These are phyloP conservation scores for Panthera leo DNA, from an alignment of 2,113 vertebrate genomes.

Conservation along the genomic window DNA sequence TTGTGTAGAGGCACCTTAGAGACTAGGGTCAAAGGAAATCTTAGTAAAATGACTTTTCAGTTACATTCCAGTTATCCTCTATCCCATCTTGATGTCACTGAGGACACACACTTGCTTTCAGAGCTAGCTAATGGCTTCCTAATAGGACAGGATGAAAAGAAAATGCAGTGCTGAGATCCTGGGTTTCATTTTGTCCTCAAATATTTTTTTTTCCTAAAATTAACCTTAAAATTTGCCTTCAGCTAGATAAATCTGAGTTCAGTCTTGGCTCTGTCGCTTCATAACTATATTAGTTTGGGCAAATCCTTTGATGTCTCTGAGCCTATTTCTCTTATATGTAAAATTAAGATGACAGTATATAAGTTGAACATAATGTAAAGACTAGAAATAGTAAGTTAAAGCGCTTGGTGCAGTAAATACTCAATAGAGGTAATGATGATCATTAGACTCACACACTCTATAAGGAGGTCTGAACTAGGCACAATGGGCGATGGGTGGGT, in stretches of 20 bases:
- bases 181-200: background rate
- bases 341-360: background rate
- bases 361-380: background rate
- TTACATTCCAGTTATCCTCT: background rate
- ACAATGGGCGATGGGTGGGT: background rate
- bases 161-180: background rate
- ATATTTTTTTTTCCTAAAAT: background rate
- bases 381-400: background rate
- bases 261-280: background rate
- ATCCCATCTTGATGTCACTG: background rate
- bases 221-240: constrained; percentile 42
- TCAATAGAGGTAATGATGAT: background rate
- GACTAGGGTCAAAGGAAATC: constrained; percentile 21
- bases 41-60: constrained; percentile 29
- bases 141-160: background rate
- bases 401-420: background rate
- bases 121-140: background rate
- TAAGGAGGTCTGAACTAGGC: background rate
- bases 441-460: background rate
- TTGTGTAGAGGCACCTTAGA: background rate
- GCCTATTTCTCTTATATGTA: background rate
- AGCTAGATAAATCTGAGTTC: background rate
- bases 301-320: constrained; percentile 25
- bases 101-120: background rate
- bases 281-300: background rate